Percentiles rank a stretch among this genome's conserved stretches.
Evolutionary conservation across 2,113 vertebrate species (phyloP).

Genomic region (Tenebrosternarchus preto): DNA sequence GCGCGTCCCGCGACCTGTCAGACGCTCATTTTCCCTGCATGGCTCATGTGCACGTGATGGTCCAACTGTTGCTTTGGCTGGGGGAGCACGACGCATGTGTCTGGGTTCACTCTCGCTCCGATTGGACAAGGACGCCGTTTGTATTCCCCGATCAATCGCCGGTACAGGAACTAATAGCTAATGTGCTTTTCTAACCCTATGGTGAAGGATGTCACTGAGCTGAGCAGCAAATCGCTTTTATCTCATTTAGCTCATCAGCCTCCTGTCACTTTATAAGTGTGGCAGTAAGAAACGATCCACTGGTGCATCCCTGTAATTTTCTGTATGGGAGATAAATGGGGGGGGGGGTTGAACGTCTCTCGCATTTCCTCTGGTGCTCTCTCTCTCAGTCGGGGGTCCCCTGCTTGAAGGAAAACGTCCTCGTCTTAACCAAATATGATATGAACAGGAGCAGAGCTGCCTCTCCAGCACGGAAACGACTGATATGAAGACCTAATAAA

Average conservation of each 20-base stretch:
- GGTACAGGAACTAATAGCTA: conserved; percentile 34
- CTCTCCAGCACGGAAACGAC: not conserved
- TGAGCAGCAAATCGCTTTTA: conserved; percentile 18
- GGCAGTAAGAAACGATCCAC: conserved; percentile 19
- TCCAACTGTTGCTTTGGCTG: conserved; percentile 62
- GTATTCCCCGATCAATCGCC: conserved; percentile 11
- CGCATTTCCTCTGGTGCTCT: conserved; percentile 32
- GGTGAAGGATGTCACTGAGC: conserved; percentile 14
- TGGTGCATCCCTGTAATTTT: conserved; percentile 35
- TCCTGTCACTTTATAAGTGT: conserved; percentile 27
- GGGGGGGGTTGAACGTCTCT: conserved; percentile 33
- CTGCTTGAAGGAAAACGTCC: not conserved
- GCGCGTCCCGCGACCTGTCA: conserved; percentile 34
- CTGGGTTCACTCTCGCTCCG: not conserved
- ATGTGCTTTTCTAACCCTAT: conserved; percentile 8
- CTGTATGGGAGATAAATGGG: conserved; percentile 19
- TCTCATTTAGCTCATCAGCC: conserved; percentile 33
- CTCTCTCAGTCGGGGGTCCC: not conserved
- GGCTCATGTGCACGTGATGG: conserved; percentile 58
- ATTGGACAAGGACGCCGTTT: conserved; percentile 34
- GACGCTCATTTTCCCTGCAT: conserved; percentile 58
- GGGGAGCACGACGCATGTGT: conserved; percentile 29
- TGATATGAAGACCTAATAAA: not conserved
- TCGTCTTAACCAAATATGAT: not conserved
- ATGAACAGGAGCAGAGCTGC: not conserved